A percentile compares a stretch with the other conserved stretches of the same genome.
These are phyloP conservation scores for Seriola rivoliana DNA, from an alignment of 2,113 vertebrate species.

Conservation along the genomic window DNA sequence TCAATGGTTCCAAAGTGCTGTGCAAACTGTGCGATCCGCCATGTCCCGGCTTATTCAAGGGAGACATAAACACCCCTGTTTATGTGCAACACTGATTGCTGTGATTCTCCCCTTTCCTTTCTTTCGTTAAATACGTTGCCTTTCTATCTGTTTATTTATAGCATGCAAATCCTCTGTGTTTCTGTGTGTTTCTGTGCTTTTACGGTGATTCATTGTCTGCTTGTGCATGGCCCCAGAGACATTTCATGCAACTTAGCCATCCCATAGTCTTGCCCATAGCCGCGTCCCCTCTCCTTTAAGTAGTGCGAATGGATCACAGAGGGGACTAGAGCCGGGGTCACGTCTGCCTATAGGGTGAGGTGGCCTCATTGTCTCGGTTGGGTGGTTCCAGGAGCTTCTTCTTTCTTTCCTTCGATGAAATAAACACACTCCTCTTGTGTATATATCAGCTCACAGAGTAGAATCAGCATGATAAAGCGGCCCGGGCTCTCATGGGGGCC, in stretches of 20 bases:
- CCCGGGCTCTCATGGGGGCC: conserved; percentile 50
- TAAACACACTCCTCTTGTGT: conserved; percentile 56
- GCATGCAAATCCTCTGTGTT: conserved; percentile 65
- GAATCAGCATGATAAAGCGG: conserved; percentile 69
- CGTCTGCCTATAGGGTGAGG: conserved; percentile 59
- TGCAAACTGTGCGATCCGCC: conserved; percentile 50
- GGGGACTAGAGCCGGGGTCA: conserved; percentile 50
- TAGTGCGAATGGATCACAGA: conserved; percentile 46
- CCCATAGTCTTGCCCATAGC: conserved; percentile 54
- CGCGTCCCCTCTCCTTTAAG: conserved; percentile 45
- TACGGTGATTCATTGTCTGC: conserved; percentile 75
- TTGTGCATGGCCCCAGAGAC: conserved; percentile 80
- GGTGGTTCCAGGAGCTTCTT: conserved; percentile 66
- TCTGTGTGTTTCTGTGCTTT: conserved; percentile 56
- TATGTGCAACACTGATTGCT: conserved; percentile 58
- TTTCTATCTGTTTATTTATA: conserved; percentile 49
- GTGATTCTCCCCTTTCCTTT: conserved; percentile 49
- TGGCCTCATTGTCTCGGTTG: conserved; percentile 69
- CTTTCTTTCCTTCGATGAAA: conserved; percentile 53
- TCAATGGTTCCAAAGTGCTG: conserved; percentile 53
- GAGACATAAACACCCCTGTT: conserved; percentile 60
- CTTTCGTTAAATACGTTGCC: conserved; percentile 25
- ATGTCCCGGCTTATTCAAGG: conserved; percentile 56
- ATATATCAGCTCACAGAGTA: conserved; percentile 38
- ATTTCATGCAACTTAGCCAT: conserved; percentile 78